Evolutionary conservation across 2,888 invertebrate genomes (phyloP).

Genomic region (Bimastos eiseni): DNA sequence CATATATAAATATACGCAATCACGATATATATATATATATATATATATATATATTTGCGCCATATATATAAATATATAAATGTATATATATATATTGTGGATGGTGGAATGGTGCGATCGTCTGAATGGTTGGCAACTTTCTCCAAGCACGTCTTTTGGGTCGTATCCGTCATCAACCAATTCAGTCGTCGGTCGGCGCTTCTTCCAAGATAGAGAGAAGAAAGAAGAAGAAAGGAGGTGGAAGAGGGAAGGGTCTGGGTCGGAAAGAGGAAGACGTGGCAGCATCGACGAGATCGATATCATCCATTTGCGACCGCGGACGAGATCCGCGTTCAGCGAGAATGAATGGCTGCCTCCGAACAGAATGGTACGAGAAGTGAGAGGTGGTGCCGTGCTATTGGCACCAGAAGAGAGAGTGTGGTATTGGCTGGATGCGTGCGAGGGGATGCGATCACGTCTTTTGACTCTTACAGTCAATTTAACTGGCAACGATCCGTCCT

Average conservation of each 20-base stretch:
- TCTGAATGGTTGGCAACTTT: not conserved
- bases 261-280: not conserved
- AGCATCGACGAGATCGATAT: not conserved
- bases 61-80: not conserved
- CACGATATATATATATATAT: not conserved
- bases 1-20: no score
- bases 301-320: not conserved
- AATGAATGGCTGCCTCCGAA: not conserved
- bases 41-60: not conserved
- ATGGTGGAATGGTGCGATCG: not conserved
- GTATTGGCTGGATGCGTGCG: not conserved
- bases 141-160: slow-evolving; percentile 6
- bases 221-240: not conserved
- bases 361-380: not conserved
- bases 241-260: no score
- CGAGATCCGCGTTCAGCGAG: not conserved
- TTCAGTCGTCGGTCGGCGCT: not conserved
- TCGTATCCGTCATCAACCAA: not conserved
- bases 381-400: not conserved
- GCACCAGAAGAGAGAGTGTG: not conserved
- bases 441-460: not conserved
- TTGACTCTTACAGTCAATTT: not conserved
- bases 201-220: not conserved
- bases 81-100: not conserved
- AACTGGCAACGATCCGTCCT: slow-evolving; percentile 7